A percentile compares a stretch with the other conserved stretches of the same genome.
Evolutionary conservation across 2,113 vertebrate species (phyloP).

Genomic region (Orthonyx spaldingii): DNA sequence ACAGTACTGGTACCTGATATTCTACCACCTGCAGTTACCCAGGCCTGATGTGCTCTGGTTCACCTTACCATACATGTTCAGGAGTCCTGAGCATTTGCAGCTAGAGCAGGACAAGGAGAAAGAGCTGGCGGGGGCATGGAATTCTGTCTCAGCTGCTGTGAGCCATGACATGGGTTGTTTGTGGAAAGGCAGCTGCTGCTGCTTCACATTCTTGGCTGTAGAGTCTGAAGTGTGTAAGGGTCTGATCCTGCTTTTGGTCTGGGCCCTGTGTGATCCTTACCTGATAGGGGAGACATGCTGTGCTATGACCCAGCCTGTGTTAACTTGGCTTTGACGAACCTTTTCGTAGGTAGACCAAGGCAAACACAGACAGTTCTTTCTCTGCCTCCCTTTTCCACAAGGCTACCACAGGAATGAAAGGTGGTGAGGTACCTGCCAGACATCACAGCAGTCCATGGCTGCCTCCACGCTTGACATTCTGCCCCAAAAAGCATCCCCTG

Average conservation of each 20-base stretch:
- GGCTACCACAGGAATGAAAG: not conserved
- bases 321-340: not conserved
- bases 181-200: not conserved
- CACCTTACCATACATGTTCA: not conserved
- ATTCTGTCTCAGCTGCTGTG: not conserved
- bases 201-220: not conserved
- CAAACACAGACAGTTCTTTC: rapidly evolving
- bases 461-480: not conserved
- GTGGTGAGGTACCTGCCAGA: not conserved
- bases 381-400: not conserved
- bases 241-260: not conserved
- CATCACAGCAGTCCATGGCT: rapidly evolving
- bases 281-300: not conserved
- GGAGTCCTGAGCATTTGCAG: not conserved
- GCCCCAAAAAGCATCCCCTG: not conserved
- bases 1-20: not conserved
- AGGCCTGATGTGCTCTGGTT: not conserved
- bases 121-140: not conserved
- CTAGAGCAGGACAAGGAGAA: not conserved
- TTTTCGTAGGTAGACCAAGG: not conserved
- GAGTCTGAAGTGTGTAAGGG: not conserved
- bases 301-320: not conserved
- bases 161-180: not conserved
- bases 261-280: not conserved
- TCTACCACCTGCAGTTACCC: not conserved